phyloP scores from a whole-genome alignment of 2,888 invertebrate species.

The Epsilonema sp. region DNA sequence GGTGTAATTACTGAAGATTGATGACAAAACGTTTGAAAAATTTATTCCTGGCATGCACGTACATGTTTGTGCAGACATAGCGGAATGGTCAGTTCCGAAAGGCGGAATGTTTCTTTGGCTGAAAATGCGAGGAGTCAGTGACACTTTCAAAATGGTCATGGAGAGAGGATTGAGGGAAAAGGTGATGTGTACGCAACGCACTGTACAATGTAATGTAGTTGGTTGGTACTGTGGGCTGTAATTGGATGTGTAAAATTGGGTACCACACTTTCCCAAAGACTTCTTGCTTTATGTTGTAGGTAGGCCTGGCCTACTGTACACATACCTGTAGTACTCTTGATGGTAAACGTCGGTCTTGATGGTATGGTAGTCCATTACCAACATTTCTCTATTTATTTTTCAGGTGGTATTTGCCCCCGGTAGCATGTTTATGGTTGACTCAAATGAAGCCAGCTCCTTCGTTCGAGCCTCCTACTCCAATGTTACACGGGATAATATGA shows the following conservation, averaged over 20 bases:
- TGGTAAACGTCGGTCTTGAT: neutral
- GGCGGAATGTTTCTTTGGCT: constrained; percentile 64
- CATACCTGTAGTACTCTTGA: neutral
- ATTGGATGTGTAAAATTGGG: too few species aligned
- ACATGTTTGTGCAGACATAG: constrained; percentile 40
- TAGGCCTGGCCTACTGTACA: too few species aligned
- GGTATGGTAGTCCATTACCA: too few species aligned
- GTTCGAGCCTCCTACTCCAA: constrained; percentile 52
- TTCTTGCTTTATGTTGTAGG: too few species aligned
- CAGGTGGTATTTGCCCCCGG: constrained; percentile 44
- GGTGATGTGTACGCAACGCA: too few species aligned
- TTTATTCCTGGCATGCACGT: too few species aligned
- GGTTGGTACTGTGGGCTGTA: too few species aligned
- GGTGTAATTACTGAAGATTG: neutral
- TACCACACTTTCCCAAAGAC: too few species aligned
- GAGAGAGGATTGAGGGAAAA: constrained; percentile 46
- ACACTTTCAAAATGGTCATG: constrained; percentile 52
- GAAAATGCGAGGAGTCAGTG: constrained; percentile 41
- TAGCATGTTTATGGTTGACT: constrained; percentile 48
- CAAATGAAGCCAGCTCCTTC: constrained; percentile 43
- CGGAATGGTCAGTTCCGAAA: constrained; percentile 45
- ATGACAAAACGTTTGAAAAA: too few species aligned
- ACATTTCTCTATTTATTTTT: neutral
- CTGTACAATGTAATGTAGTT: too few species aligned
- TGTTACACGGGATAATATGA: constrained; percentile 45